Evolutionary conservation across 2,888 invertebrate species (phyloP), one percentile per base, ranked within the genome.

Genomic region (Drosophila antonietae): DNA sequence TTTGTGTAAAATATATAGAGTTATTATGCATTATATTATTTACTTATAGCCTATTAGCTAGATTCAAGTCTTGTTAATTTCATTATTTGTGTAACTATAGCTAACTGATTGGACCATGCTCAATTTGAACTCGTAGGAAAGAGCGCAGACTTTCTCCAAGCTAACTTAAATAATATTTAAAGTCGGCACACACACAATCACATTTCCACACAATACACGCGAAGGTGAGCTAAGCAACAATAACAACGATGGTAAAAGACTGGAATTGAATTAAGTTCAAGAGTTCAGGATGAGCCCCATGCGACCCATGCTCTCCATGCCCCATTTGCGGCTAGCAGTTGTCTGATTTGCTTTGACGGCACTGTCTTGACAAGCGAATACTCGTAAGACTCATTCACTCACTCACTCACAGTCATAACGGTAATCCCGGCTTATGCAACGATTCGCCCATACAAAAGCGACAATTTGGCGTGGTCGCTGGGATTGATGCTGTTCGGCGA

Each of bases 211-310:
- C 44, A 65, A 58, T 62, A 23, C 10, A 47, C 41, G 20, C 39
- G 31, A 37, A 61, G 35, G 31, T 37, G 41, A 65, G 15, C 18
- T 37, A 10, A 51, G 53, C 47, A 37, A 37, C 57, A 37, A 15
- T 18, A 59, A 23, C 46, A 33, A 33, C 23, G 52, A 51, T 14
- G 51, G 33, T 28, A 68, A 67, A 59, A 58, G 66, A 56, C 56
- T 41, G 18, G 73, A 83, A 83, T 81, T 83, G 81, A 88, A 88
- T 86, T 74, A 74, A 55, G 85, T 84, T 88, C 88, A 89, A 84
- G 78, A 82, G 85, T 78, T 86, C 89, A 89, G 78, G 78, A 85
- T 84, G 76, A 78, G 74, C 49, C n/a, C 18, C 33, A 47, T 47
- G 53, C 53, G 20, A 41, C 31, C 46, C 28, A 51, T 51, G 56